Percentiles rank a stretch among this genome's conserved stretches.
Evolutionary conservation across 2,888 invertebrate genomes (phyloP).

Genomic region (Callyntrura sp.): DNA sequence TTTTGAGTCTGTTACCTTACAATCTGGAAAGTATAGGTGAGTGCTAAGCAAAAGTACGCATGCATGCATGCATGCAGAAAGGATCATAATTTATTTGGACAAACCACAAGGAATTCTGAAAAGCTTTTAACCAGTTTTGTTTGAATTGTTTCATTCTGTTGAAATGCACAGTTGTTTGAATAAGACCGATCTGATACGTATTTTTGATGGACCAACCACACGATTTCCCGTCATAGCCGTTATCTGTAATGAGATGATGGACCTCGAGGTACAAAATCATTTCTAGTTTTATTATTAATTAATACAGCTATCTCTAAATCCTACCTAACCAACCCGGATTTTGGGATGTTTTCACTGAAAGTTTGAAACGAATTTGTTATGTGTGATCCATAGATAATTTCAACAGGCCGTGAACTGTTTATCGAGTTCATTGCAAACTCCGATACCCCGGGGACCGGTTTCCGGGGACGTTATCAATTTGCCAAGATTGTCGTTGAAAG

Average conservation of each 20-base stretch:
- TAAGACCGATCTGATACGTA: slow-evolving; percentile 93
- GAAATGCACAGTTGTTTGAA: slow-evolving; percentile 90
- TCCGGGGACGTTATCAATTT: slow-evolving; percentile 88
- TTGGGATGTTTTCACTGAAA: no score
- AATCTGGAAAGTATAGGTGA: slow-evolving; percentile 92
- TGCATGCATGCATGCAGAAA: no score
- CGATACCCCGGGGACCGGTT: slow-evolving; percentile 91
- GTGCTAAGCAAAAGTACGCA: slow-evolving; percentile 37
- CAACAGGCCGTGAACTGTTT: slow-evolving; percentile 92
- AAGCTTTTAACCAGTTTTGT: no score
- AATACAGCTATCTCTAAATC: no score
- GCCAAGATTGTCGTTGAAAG: slow-evolving; percentile 81
- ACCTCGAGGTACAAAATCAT: slow-evolving; percentile 90
- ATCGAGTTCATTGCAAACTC: slow-evolving; percentile 95
- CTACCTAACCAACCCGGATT: no score
- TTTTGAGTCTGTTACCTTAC: slow-evolving; percentile 92
- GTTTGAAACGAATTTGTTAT: background rate
- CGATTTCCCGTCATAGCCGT: slow-evolving; percentile 92
- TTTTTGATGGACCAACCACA: slow-evolving; percentile 92
- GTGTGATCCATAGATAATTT: slow-evolving; percentile 86
- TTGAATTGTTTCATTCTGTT: slow-evolving; percentile 35
- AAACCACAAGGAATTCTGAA: no score
- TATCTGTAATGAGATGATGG: slow-evolving; percentile 92
- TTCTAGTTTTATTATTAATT: no score
- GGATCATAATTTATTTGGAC: background rate